Conservation (phyloP, 2,888 invertebrate genomes). For the Abrostola tripartita region DNA sequence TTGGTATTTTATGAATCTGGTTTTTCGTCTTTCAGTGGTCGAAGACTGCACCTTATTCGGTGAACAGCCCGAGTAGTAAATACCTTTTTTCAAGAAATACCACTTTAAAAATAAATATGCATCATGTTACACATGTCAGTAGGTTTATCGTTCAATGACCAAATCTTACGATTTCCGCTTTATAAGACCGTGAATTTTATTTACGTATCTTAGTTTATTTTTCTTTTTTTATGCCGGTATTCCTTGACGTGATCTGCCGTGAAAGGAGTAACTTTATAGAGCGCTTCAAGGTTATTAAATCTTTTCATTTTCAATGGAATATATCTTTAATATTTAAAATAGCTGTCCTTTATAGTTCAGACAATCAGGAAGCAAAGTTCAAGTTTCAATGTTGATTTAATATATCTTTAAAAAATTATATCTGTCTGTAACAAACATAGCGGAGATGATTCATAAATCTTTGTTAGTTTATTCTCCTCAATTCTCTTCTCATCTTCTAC, state of each 20-base stretch:
- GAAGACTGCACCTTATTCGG: slow-evolving; percentile 14
- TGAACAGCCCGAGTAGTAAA: not conserved
- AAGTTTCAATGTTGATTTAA: too few species aligned
- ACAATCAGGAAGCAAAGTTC: too few species aligned
- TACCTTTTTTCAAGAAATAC: slow-evolving; percentile 5
- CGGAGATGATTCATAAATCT: too few species aligned
- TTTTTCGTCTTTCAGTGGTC: slow-evolving; percentile 15
- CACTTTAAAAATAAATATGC: slow-evolving; percentile 2
- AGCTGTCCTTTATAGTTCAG: too few species aligned
- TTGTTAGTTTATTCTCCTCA: too few species aligned
- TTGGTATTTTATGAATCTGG: slow-evolving; percentile 2
- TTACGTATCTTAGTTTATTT: slow-evolving; percentile 3
- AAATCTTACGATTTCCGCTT: slow-evolving; percentile 35
- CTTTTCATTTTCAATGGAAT: too few species aligned
- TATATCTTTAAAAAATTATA: too few species aligned
- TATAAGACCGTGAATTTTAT: slow-evolving; percentile 17
- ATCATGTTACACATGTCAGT: not conserved
- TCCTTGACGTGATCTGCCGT: not conserved
- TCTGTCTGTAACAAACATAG: too few species aligned
- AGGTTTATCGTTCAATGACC: slow-evolving; percentile 10
- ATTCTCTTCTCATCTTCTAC: too few species aligned
- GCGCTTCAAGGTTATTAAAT: too few species aligned
- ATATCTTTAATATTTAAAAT: too few species aligned
- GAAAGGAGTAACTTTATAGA: not conserved
- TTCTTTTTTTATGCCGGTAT: not conserved